phyloP scores from a whole-genome alignment of 2,888 invertebrate genomes.

The Alloplasta piceator region DNA sequence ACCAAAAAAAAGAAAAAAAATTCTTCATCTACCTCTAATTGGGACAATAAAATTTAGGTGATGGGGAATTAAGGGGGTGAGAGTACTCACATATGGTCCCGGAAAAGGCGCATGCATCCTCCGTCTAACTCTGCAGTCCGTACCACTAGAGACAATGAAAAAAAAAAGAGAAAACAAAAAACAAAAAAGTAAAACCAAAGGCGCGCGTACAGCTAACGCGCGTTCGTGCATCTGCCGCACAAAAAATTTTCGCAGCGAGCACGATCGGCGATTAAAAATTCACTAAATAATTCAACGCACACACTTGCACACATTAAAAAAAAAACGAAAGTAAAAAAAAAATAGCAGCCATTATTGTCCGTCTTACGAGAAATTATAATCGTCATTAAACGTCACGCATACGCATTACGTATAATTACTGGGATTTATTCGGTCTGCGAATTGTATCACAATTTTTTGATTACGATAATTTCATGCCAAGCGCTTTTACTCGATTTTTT shows the following conservation, averaged over 20 bases:
- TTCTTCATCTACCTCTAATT: too few relatives aligned
- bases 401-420: constrained; percentile 29
- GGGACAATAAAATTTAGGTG: too few relatives aligned
- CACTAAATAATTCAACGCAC: constrained; percentile 51
- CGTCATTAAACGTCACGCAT: constrained; percentile 68
- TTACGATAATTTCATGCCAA: constrained; percentile 82
- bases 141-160: constrained; percentile 83
- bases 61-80: constrained; percentile 75
- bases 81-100: constrained; percentile 83
- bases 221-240: constrained; percentile 48
- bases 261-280: constrained; percentile 56
- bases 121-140: constrained; percentile 84
- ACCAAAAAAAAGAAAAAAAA: too few relatives aligned
- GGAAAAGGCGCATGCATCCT: constrained; percentile 84
- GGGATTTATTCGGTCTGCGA: constrained; percentile 62
- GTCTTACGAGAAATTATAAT: neutral
- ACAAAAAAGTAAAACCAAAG: constrained; percentile 79
- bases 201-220: constrained; percentile 70
- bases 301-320: constrained; percentile 52
- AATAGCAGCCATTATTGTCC: neutral
- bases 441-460: constrained; percentile 60
- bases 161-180: constrained; percentile 71
- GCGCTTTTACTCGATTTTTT: constrained; percentile 70
- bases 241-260: constrained; percentile 23
- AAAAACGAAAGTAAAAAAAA: constrained; percentile 45